A percentile compares a stretch with the other conserved stretches of the same genome.
phyloP scores from a whole-genome alignment of 2,888 invertebrate species.

The Muscina levida region DNA sequence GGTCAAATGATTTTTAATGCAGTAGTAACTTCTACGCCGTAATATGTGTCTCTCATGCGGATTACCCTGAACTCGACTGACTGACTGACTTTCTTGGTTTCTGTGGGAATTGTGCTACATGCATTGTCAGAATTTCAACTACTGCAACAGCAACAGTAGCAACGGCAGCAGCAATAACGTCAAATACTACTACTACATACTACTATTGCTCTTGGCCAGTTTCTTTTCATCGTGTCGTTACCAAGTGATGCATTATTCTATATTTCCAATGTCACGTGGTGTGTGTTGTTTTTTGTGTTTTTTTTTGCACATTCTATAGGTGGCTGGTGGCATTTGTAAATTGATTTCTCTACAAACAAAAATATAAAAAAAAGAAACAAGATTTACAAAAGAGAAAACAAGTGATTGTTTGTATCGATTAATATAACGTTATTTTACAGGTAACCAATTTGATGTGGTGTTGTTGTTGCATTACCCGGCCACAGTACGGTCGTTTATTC shows the following conservation, averaged over 20 bases:
- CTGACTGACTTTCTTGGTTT: slow-evolving; percentile 35
- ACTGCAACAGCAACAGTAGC: slow-evolving; percentile 6
- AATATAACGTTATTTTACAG: slow-evolving; percentile 13
- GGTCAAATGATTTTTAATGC: no score
- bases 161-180: background rate
- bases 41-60: slow-evolving; percentile 29
- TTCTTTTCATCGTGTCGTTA: slow-evolving; percentile 45
- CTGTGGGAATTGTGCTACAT: slow-evolving; percentile 22
- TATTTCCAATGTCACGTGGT: slow-evolving; percentile 63
- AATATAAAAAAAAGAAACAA: background rate
- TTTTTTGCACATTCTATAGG: slow-evolving; percentile 38
- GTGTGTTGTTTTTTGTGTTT: slow-evolving; percentile 8
- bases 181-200: slow-evolving; percentile 12
- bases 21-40: no score
- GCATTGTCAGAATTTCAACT: background rate
- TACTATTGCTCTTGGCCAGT: slow-evolving; percentile 17
- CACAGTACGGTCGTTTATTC: no score
- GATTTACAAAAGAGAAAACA: background rate
- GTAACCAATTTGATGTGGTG: no score
- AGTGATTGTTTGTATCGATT: slow-evolving; percentile 27
- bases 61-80: slow-evolving; percentile 43
- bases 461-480: no score
- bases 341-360: slow-evolving; percentile 26
- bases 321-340: slow-evolving; percentile 32
- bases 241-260: slow-evolving; percentile 57